phyloP scores from a whole-genome alignment of 2,888 invertebrate genomes.

The Plusia festucae region DNA sequence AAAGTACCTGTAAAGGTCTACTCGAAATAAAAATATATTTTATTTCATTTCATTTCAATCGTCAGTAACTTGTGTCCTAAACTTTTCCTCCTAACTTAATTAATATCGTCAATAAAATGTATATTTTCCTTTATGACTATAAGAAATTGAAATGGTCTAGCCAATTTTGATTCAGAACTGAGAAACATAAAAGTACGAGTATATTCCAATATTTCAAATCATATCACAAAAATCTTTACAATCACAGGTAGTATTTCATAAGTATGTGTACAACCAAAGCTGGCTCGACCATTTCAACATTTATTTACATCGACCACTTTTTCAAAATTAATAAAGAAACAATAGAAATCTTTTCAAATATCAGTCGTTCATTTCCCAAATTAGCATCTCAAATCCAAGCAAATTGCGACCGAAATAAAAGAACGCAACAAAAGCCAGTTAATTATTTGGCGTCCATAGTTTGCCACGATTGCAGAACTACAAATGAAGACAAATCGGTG shows the following conservation, averaged over 20 bases:
- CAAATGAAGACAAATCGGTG: conserved; percentile 63
- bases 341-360: no score
- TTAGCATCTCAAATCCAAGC: conserved; percentile 38
- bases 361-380: conserved; percentile 45
- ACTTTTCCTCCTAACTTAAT: conserved; percentile 21
- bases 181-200: background rate
- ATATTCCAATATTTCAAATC: background rate
- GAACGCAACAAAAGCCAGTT: conserved; percentile 48
- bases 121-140: conserved; percentile 27
- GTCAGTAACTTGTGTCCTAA: conserved; percentile 26
- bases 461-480: conserved; percentile 47
- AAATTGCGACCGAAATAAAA: conserved; percentile 51
- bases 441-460: conserved; percentile 60
- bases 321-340: no score
- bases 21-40: no score
- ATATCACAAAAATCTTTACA: no score
- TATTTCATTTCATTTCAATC: no score
- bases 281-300: no score
- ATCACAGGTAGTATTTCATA: no score
- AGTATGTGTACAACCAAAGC: no score
- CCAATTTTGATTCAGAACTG: background rate
- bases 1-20: no score
- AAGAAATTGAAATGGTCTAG: background rate
- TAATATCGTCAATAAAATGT: conserved; percentile 18
- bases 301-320: no score